Percentiles rank a stretch among this genome's conserved stretches.
Evolutionary conservation across 2,113 vertebrate genomes (phyloP).

Genomic region (Dipodomys ordii): DNA sequence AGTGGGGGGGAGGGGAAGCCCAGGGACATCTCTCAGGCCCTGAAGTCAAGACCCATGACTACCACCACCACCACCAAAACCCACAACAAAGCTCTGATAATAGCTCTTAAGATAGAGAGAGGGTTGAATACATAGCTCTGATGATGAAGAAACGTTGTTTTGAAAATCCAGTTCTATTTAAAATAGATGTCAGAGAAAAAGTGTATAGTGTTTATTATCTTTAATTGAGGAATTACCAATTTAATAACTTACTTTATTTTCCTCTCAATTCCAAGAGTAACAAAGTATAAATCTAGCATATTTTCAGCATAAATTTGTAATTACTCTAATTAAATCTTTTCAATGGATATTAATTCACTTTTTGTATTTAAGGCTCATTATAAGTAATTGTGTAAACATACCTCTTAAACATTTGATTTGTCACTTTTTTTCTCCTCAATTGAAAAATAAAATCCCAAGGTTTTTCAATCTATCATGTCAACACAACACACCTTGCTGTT

Average conservation of each 20-base stretch:
- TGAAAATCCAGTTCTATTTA: neutral
- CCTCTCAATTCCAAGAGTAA: neutral
- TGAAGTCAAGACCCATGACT: too few species aligned
- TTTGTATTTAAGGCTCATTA: neutral
- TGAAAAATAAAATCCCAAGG: constrained; percentile 10
- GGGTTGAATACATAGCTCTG: neutral
- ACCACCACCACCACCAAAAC: too few species aligned
- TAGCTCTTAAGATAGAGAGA: neutral
- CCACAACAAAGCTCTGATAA: neutral
- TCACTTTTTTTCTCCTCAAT: neutral
- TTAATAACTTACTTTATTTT: constrained; percentile 11
- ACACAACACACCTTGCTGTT: fast-evolving
- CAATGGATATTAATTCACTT: constrained; percentile 6
- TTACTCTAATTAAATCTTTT: neutral
- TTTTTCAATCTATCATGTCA: neutral
- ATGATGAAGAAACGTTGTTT: neutral
- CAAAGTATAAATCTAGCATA: constrained; percentile 4
- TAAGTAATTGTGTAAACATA: constrained; percentile 13
- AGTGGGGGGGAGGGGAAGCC: too few species aligned
- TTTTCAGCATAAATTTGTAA: constrained; percentile 19
- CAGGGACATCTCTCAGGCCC: too few species aligned
- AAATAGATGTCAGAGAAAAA: neutral
- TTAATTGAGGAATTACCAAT: neutral
- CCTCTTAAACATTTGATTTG: constrained; percentile 6
- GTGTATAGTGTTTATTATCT: neutral